Percentiles rank a stretch among this genome's conserved stretches.
Conservation (phyloP, 1,140 invertebrate species). For the Drosophila malerkotliana region DNA sequence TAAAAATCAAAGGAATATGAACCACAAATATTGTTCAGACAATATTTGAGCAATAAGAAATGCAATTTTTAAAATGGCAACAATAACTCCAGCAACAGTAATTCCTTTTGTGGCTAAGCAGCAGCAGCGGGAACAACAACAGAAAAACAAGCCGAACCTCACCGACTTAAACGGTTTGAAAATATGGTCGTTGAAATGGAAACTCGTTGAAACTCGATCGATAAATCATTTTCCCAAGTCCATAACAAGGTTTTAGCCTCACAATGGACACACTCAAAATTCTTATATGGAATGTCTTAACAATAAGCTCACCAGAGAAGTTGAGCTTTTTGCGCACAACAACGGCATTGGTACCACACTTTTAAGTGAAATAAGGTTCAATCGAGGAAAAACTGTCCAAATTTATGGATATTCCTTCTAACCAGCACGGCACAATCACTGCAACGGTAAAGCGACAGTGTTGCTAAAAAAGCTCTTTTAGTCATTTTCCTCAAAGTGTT, state of each 20-base stretch:
- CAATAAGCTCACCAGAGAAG: conserved; percentile 17
- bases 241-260: conserved; percentile 3
- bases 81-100: background rate
- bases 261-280: conserved; percentile 19
- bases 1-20: background rate
- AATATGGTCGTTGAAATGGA: no score
- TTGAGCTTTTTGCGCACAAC: conserved; percentile 28
- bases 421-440: background rate
- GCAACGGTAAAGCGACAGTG: background rate
- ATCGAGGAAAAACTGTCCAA: conserved; percentile 7
- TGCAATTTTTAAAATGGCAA: background rate
- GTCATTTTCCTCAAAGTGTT: background rate
- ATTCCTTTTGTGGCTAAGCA: background rate
- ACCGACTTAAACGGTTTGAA: no score
- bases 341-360: conserved; percentile 23
- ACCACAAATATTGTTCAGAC: background rate
- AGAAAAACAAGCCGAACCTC: background rate
- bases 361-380: conserved; percentile 24
- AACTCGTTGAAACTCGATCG: no score
- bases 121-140: background rate
- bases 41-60: background rate
- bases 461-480: background rate
- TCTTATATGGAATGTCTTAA: conserved; percentile 30
- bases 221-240: background rate
- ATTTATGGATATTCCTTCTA: background rate